Conservation (phyloP, 1,140 invertebrate species). For the Thaumetopoea pityocampa region DNA sequence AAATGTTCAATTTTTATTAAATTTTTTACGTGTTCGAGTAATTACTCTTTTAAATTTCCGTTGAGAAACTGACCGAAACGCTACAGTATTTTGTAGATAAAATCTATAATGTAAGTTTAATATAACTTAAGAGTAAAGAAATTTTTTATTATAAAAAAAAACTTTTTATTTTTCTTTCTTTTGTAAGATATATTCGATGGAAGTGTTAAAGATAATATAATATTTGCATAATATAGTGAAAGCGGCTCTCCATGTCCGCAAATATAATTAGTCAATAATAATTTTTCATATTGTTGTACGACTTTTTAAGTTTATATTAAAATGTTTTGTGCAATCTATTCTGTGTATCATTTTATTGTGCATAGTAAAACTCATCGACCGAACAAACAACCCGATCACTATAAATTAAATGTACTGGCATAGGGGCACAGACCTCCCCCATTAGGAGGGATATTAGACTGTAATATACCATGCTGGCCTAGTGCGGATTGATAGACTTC, state of each 20-base stretch:
- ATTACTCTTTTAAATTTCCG: slow-evolving; percentile 41
- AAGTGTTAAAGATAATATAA: slow-evolving; percentile 75
- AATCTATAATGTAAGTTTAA: slow-evolving; percentile 73
- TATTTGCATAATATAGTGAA: slow-evolving; percentile 79
- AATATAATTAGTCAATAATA: slow-evolving; percentile 83
- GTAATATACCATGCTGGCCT: too few relatives aligned
- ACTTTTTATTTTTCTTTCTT: slow-evolving; percentile 73
- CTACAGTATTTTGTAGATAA: slow-evolving; percentile 75
- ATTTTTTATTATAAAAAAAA: slow-evolving; percentile 75
- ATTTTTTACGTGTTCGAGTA: too few relatives aligned
- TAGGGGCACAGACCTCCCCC: too few relatives aligned
- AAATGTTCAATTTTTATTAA: too few relatives aligned
- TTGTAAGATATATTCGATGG: slow-evolving; percentile 75
- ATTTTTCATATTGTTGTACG: slow-evolving; percentile 88
- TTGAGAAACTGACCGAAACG: slow-evolving; percentile 65
- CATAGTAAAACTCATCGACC: too few relatives aligned
- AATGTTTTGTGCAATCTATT: slow-evolving; percentile 83
- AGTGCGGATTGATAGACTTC: too few relatives aligned
- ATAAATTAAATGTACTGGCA: too few relatives aligned
- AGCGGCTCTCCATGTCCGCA: slow-evolving; percentile 80
- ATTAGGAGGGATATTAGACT: too few relatives aligned
- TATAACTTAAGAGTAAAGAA: slow-evolving; percentile 71
- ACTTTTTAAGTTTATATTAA: slow-evolving; percentile 91
- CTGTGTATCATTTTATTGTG: slow-evolving; percentile 34
- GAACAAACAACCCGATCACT: too few relatives aligned